Percentiles rank a stretch among this genome's conserved stretches.
phyloP scores from a whole-genome alignment of 2,797 vertebrate genomes.

The Miichthys miiuy region DNA sequence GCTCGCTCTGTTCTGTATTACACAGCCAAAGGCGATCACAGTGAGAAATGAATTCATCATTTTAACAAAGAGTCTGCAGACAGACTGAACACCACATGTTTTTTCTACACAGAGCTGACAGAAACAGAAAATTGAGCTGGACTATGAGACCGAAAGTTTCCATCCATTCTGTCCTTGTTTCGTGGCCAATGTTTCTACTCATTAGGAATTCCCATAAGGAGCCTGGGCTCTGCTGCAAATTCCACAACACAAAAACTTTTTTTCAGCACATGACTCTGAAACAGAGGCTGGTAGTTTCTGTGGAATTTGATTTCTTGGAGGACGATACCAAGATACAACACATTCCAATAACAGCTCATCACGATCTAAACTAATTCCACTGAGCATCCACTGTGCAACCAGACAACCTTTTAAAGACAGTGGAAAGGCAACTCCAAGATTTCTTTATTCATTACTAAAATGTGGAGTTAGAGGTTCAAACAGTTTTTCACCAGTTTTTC shows the following conservation, averaged over 20 bases:
- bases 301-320: neutral
- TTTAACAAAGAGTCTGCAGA: slow-evolving; percentile 43
- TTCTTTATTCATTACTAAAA: too few relatives aligned
- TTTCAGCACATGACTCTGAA: neutral
- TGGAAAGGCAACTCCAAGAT: too few relatives aligned
- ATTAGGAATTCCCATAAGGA: neutral
- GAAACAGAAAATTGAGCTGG: slow-evolving; percentile 23
- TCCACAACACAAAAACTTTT: neutral
- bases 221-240: slow-evolving; percentile 2
- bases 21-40: slow-evolving; percentile 22
- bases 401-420: slow-evolving; percentile 3
- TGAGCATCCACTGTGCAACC: neutral
- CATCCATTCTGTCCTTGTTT: slow-evolving; percentile 35
- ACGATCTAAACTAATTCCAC: slow-evolving; percentile 32
- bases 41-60: neutral
- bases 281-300: neutral
- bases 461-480: too few relatives aligned
- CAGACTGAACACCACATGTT: slow-evolving; percentile 21
- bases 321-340: neutral
- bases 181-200: neutral
- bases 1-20: neutral
- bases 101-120: slow-evolving; percentile 36
- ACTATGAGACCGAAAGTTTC: slow-evolving; percentile 53
- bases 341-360: neutral
- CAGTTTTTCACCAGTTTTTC: too few relatives aligned